A percentile compares a stretch with the other conserved stretches of the same genome.
These are phyloP conservation scores for Musca vetustissima DNA, from an alignment of 1,140 invertebrate genomes.

Conservation along the genomic window DNA sequence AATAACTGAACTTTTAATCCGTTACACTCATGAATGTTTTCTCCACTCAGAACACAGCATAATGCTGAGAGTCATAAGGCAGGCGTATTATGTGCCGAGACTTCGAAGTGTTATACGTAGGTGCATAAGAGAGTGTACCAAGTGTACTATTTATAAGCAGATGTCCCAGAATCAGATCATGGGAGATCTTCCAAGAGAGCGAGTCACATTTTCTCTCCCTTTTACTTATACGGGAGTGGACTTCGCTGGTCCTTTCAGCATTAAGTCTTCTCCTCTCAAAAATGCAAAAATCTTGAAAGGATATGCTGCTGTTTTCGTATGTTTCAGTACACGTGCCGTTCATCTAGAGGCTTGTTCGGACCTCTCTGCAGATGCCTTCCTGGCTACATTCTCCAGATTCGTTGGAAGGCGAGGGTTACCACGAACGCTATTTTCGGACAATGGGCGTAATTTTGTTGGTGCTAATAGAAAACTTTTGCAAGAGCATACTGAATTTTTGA, in stretches of 20 bases:
- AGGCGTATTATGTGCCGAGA: not conserved
- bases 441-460: conserved; percentile 48
- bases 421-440: conserved; percentile 30
- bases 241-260: conserved; percentile 30
- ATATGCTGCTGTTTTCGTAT: not conserved
- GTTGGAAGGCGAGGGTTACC: conserved; percentile 20
- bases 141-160: not conserved
- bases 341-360: conserved; percentile 4
- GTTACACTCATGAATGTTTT: not conserved
- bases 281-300: not conserved
- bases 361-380: not conserved
- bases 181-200: conserved; percentile 29
- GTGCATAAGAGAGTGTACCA: not conserved
- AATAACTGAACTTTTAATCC: not conserved
- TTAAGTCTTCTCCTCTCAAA: not conserved
- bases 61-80: conserved; percentile 7
- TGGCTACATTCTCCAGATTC: not conserved
- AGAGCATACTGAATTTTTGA: not conserved
- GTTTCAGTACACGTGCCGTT: not conserved
- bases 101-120: not conserved
- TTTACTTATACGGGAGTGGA: conserved; percentile 33
- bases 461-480: conserved; percentile 15
- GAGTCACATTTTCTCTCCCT: conserved; percentile 27
- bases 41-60: not conserved
- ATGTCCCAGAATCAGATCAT: conserved; percentile 10